These are phyloP conservation scores for pig (Sus scrofa) DNA, from an alignment of 2,113 vertebrate genomes.

Conservation along the genomic window T2T-Sscrofa CM000824.6:142597501-142598000, in stretches of 20 bases:
- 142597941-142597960: background rate
- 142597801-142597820: background rate
- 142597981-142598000: background rate
- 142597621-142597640: background rate
- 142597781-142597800: background rate
- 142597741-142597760: background rate
- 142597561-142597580: background rate
- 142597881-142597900: background rate
- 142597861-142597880: background rate
- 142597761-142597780: background rate
- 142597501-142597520: background rate
- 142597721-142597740: background rate
- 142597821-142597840: background rate
- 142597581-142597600: background rate
- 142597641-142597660: background rate
- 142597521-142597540: background rate
- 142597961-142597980: background rate
- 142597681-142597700: background rate
- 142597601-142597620: background rate
- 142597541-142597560: background rate
- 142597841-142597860: background rate
- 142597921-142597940: background rate
- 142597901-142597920: background rate
- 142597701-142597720: background rate
- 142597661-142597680: background rate